Base-by-base conservation (phyloP, 1,140 invertebrate genomes). In the Oryzaephilus surinamensis region DNA sequence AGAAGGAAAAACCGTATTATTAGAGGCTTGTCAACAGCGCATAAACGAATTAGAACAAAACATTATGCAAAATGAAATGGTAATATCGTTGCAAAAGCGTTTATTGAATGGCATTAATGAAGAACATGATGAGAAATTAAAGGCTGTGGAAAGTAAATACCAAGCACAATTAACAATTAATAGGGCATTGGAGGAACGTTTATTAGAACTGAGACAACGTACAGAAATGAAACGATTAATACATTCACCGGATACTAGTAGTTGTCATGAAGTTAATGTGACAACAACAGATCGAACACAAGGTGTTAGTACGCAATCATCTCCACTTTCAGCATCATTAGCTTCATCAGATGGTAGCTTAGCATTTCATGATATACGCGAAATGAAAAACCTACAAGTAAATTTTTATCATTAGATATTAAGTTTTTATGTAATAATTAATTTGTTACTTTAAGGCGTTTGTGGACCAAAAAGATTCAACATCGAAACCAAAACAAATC, bases 111-210 rank as follows among this genome's bases (percentile, higher is more conserved):
- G 60, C 10, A 57, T 68, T 5, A 70, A 67, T 43, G 66, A 73
- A 47, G 70, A 72, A 52, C 70, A 66, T 38, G 54, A 68, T 28
- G 65, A 69, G 50, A 56, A 61, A 52, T 57, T 72, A 17, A 65
- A 66, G 57, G 72, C 78, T 2, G 65, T 83, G 2, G 78, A 80
- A 50, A 78, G 76, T 27, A 84, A 84, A 55, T 85, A 84, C 54
- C 67, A 71, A 32, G 70, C 73, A 4, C 74, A 83, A 46, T 70
- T 76, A 48, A 65, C 72, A 16, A 76, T 81, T 17, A 79, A 79
- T 56, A 64, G 77, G 38, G 65, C 73, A 21, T 61, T 79, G 36
- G 81, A 84, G 50, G 71, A 74, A 23, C 72, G 77, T 38, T 73
- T 79, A 4, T 62, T 83, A 31, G 76, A 82, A 51, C 55, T 78